Percentiles rank a stretch among this genome's conserved stretches.
Conservation (phyloP, 1,140 invertebrate species). For the Linepithema humile region DNA sequence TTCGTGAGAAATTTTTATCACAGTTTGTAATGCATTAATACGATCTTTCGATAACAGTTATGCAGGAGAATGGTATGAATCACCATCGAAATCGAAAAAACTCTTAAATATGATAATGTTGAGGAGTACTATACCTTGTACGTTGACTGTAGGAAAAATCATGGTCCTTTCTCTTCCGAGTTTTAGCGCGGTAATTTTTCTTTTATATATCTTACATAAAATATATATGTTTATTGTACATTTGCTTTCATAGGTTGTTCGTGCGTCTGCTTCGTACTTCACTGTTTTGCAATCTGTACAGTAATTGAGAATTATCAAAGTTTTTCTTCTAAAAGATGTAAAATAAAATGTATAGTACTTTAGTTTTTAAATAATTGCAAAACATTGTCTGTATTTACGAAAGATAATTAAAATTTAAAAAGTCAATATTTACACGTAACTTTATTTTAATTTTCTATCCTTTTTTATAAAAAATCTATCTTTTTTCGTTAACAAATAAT, state of each 20-base stretch:
- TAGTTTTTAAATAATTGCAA: not conserved
- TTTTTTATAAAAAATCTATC: not conserved
- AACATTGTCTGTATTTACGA: not conserved
- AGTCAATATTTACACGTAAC: not conserved
- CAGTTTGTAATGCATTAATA: too few species aligned
- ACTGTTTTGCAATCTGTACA: slow-evolving; percentile 3
- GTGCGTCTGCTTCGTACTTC: slow-evolving; percentile 22
- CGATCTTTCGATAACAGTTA: slow-evolving; percentile 52
- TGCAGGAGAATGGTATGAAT: slow-evolving; percentile 67
- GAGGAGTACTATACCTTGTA: slow-evolving; percentile 60
- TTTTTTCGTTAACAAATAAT: not conserved
- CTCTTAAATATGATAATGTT: slow-evolving; percentile 65
- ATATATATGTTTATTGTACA: not conserved
- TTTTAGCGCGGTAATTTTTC: slow-evolving; percentile 68
- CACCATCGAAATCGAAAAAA: slow-evolving; percentile 59
- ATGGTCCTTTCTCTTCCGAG: slow-evolving; percentile 70
- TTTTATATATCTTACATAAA: too few species aligned
- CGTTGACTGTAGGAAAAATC: slow-evolving; percentile 69
- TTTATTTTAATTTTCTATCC: too few species aligned
- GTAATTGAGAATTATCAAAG: not conserved
- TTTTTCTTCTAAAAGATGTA: not conserved
- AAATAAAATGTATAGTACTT: not conserved
- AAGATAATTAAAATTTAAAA: not conserved
- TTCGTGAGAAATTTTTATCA: too few species aligned
- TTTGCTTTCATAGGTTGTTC: not conserved